Conservation (phyloP, 2,113 vertebrate species). For the Astur gentilis region DNA sequence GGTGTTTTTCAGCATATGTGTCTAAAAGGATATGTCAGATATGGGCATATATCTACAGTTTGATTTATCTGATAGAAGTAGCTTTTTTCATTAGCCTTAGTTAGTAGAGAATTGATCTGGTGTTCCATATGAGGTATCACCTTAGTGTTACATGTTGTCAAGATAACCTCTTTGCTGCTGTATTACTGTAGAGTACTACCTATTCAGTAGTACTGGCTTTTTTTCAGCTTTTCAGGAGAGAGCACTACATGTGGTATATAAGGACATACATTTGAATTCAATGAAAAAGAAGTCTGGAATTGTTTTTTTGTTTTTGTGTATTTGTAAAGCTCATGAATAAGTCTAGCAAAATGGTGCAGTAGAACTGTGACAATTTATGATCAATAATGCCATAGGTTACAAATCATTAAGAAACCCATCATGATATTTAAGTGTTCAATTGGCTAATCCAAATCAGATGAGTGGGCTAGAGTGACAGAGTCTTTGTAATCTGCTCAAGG, state of each 20-base stretch:
- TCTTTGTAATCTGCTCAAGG: not conserved
- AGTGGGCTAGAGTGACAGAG: not conserved
- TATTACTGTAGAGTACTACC: not conserved
- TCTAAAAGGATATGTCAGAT: not conserved
- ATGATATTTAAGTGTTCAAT: not conserved
- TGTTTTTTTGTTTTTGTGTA: not conserved
- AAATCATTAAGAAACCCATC: not conserved
- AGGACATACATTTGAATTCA: not conserved
- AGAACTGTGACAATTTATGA: not conserved
- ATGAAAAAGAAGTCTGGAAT: not conserved
- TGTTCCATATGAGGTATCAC: not conserved
- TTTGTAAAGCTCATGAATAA: not conserved
- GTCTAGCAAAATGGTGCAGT: rapidly evolving
- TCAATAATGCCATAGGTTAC: rapidly evolving
- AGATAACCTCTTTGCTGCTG: not conserved
- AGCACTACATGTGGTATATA: rapidly evolving
- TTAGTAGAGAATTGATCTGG: not conserved
- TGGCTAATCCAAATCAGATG: not conserved
- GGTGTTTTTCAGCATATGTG: not conserved
- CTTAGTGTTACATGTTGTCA: not conserved
- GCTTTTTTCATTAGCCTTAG: not conserved
- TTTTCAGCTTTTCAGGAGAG: not conserved
- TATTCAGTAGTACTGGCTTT: not conserved
- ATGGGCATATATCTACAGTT: not conserved
- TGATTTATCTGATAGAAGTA: not conserved